phyloP scores from a whole-genome alignment of 1,140 invertebrate genomes.

The Diabrotica undecimpunctata region DNA sequence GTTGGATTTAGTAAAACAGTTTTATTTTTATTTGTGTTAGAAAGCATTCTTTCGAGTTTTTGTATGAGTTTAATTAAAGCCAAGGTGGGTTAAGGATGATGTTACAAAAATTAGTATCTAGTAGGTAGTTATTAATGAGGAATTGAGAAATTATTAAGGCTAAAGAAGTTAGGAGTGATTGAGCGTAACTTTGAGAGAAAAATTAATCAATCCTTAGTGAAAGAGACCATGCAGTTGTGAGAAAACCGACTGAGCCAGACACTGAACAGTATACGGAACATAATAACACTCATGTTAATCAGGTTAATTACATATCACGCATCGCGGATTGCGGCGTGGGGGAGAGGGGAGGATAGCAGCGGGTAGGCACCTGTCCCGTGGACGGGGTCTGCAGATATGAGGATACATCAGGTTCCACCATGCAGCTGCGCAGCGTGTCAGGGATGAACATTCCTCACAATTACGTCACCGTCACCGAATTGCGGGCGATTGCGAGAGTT shows the following conservation, averaged over 20 bases:
- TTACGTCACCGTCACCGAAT: slow-evolving; percentile 43
- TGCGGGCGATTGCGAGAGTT: slow-evolving; percentile 31
- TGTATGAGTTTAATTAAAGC: too few species aligned
- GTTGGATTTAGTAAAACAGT: too few species aligned
- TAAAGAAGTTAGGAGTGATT: too few species aligned
- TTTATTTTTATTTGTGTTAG: too few species aligned
- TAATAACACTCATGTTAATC: slow-evolving; percentile 51
- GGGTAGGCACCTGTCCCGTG: slow-evolving; percentile 68
- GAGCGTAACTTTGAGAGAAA: too few species aligned
- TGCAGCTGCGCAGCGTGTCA: slow-evolving; percentile 74
- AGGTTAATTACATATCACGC: slow-evolving; percentile 53
- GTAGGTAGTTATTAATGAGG: too few species aligned
- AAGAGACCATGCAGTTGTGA: not conserved
- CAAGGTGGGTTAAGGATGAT: too few species aligned
- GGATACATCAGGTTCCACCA: slow-evolving; percentile 80
- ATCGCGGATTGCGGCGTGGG: slow-evolving; percentile 40
- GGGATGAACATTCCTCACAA: slow-evolving; percentile 73
- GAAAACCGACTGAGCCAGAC: slow-evolving; percentile 27
- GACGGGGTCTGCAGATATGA: slow-evolving; percentile 77
- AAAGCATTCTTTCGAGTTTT: too few species aligned
- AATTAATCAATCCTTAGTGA: not conserved
- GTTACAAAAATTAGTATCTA: too few species aligned
- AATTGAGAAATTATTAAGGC: too few species aligned
- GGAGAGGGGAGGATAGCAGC: slow-evolving; percentile 46
- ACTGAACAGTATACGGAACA: slow-evolving; percentile 41